Conservation (phyloP, 1,140 invertebrate genomes). For the Atopsyche davidsoni region DNA sequence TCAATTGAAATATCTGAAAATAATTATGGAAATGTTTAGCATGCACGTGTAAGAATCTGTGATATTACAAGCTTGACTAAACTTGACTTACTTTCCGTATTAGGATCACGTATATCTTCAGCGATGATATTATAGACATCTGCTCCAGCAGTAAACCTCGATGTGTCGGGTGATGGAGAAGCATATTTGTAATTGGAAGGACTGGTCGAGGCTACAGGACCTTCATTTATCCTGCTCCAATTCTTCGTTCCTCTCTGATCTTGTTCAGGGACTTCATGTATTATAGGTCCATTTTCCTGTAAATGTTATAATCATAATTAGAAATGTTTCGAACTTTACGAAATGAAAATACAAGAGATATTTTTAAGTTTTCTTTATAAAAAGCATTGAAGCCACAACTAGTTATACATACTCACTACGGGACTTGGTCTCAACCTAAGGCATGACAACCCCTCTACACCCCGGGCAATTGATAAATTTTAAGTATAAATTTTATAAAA, state of each 20-base stretch:
- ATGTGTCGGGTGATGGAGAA: background rate
- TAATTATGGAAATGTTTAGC: background rate
- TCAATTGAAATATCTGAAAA: background rate
- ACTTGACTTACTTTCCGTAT: no score
- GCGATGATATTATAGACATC: background rate
- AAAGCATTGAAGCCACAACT: no score
- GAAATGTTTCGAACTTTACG: no score
- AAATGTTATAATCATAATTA: conserved; percentile 25
- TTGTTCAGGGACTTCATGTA: conserved; percentile 41
- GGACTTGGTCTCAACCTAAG: no score
- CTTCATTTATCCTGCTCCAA: conserved; percentile 37
- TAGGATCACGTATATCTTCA: no score
- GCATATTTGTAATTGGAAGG: conserved; percentile 29
- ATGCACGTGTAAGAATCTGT: no score
- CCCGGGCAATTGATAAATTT: no score
- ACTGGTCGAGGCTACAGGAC: conserved; percentile 35
- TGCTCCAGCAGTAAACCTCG: background rate
- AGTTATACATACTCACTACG: no score
- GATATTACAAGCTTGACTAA: no score
- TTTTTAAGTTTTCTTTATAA: no score
- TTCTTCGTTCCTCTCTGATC: conserved; percentile 32
- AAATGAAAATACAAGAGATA: no score
- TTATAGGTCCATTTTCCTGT: conserved; percentile 45
- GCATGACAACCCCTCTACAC: no score
- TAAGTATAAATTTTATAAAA: conserved; percentile 2